A percentile compares a stretch with the other conserved stretches of the same genome.
Conservation (phyloP, 2,797 vertebrate species). For the Chloroceryle amazona region DNA sequence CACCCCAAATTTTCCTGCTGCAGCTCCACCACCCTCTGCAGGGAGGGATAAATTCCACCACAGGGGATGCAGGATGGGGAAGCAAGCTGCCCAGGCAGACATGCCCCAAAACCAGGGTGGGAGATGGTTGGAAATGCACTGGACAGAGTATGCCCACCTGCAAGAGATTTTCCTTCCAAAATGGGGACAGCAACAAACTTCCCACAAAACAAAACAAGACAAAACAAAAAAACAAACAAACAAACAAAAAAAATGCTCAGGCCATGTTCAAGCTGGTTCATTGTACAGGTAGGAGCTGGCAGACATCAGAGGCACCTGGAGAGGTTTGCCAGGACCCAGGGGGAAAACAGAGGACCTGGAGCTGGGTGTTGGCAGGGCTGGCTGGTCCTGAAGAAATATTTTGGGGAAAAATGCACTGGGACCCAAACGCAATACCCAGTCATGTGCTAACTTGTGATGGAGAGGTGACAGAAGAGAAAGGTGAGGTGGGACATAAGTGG, state of each 20-base stretch:
- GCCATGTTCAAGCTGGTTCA: background rate
- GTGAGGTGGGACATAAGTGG: background rate
- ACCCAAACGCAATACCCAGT: fast-evolving
- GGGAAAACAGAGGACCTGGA: background rate
- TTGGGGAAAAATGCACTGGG: fast-evolving
- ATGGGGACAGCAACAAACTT: background rate
- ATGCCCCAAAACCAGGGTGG: background rate
- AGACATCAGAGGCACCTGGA: fast-evolving
- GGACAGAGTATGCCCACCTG: fast-evolving
- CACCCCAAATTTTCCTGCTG: background rate
- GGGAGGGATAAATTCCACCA: fast-evolving
- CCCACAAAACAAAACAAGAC: background rate
- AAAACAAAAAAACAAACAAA: no score
- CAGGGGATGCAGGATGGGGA: background rate
- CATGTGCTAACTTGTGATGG: fast-evolving
- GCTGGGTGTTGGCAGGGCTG: background rate
- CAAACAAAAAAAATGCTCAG: background rate
- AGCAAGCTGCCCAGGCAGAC: background rate
- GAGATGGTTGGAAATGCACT: background rate
- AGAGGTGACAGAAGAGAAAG: background rate
- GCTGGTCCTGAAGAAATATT: background rate
- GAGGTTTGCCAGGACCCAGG: background rate
- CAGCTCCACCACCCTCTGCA: fast-evolving
- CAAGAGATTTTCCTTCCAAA: background rate
- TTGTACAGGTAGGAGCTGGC: background rate